phyloP scores from a whole-genome alignment of 2,888 invertebrate genomes.

The Macropis europaea region DNA sequence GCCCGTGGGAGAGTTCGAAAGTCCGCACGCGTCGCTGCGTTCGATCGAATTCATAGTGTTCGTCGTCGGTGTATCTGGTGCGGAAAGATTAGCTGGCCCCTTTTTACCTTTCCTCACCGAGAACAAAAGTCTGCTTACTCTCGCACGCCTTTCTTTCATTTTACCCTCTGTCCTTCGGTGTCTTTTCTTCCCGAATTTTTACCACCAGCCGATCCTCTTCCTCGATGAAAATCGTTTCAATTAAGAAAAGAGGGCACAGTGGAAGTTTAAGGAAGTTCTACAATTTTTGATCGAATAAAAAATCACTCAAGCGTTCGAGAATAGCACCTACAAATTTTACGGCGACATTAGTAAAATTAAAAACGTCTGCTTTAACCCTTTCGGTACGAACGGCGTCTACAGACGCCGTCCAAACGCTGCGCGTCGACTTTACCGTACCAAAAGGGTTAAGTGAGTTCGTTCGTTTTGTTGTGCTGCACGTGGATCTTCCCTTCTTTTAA shows the following conservation, averaged over 20 bases:
- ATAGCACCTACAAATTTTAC: too few relatives aligned
- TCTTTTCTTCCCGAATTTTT: slow-evolving; percentile 10
- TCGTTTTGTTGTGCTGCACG: too few relatives aligned
- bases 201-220: slow-evolving; percentile 15
- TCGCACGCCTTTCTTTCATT: slow-evolving; percentile 7
- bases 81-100: slow-evolving; percentile 69
- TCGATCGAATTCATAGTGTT: slow-evolving; percentile 69
- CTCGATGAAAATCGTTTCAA: slow-evolving; percentile 43
- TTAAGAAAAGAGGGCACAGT: slow-evolving; percentile 31
- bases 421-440: too few relatives aligned
- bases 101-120: slow-evolving; percentile 19
- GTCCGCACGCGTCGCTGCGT: slow-evolving; percentile 71
- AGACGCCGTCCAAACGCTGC: too few relatives aligned
- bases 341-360: too few relatives aligned
- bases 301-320: too few relatives aligned
- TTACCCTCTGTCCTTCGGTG: slow-evolving; percentile 20
- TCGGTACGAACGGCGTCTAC: too few relatives aligned
- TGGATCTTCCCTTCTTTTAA: too few relatives aligned
- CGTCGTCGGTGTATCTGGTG: slow-evolving; percentile 63
- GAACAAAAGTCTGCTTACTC: slow-evolving; percentile 12
- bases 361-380: too few relatives aligned
- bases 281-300: too few relatives aligned
- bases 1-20: slow-evolving; percentile 51
- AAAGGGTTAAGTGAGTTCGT: too few relatives aligned
- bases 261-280: too few relatives aligned